Evolutionary conservation across 2,888 invertebrate genomes (phyloP), one percentile per base, ranked within the genome.

Genomic region (Sesamia inferens): DNA sequence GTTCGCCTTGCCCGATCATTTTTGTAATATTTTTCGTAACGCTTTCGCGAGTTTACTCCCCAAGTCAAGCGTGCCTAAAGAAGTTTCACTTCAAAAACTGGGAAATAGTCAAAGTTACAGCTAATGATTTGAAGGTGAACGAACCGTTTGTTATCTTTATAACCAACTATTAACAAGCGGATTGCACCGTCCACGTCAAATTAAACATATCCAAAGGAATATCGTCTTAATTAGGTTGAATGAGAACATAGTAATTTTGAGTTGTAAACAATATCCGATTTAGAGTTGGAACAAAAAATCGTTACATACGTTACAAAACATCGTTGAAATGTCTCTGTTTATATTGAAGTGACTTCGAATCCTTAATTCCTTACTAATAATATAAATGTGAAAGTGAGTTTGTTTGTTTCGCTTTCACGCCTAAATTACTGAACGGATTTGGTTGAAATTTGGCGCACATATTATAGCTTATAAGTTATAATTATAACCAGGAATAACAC

Each of bases 71-170:
- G n/a, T n/a, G n/a, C n/a, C n/a, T n/a, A n/a, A n/a, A n/a, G n/a
- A n/a, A n/a, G n/a, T n/a, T n/a, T n/a, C n/a, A n/a, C n/a, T n/a
- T n/a, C n/a, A n/a, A n/a, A 89, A 90, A 87, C 72, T 71, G 71
- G 80, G 84, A 87, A 85, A 88, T 87, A 87, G 71, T 79, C 82
- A 84, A 86, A 83, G 81, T 82, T 83, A 80, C 78, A 83, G 76
- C 76, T 81, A 88, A 88, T 84, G 76, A 79, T 81, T 84, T 78
- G 64, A 67, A 74, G 84, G 77, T 87, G 79, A 87, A 87, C 76
- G 84, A 79, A 84, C 86, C 76, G 69, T 73, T 76, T 69, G 78
- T 78, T 79, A 85, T 85, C 79, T 86, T 85, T 79, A 81, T 68
- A 79, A 77, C 80, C 75, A 62, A 65, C 69, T 72, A 82, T 85